Conservation (phyloP, 2,113 vertebrate species). For the Psephotus haematonotus region DNA sequence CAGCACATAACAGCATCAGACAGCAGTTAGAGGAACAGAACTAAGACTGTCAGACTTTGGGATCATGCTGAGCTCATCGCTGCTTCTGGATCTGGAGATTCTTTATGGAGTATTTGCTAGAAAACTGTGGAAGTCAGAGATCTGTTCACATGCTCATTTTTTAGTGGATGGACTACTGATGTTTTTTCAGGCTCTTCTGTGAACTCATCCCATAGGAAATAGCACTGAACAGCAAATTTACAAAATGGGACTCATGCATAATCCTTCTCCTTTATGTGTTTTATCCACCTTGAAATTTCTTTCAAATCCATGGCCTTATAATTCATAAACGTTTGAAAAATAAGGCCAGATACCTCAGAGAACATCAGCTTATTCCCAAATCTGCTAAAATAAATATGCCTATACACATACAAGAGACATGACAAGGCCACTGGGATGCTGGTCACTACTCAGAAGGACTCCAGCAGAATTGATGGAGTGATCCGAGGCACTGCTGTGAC, state of each 20-base stretch:
- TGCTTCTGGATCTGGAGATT: not conserved
- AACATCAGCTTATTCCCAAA: not conserved
- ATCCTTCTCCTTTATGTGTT: not conserved
- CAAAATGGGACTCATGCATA: not conserved
- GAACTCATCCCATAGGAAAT: not conserved
- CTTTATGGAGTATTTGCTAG: not conserved
- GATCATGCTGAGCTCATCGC: slow-evolving; percentile 8
- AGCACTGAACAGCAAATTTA: not conserved
- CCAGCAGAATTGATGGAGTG: not conserved
- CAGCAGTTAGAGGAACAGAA: not conserved
- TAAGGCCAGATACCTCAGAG: not conserved
- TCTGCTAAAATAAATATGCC: not conserved
- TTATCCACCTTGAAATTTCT: not conserved
- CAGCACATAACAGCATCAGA: slow-evolving; percentile 5
- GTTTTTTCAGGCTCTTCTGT: not conserved
- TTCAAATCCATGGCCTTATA: not conserved
- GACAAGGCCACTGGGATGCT: not conserved
- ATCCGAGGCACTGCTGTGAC: not conserved
- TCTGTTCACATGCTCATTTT: not conserved
- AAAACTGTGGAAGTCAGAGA: not conserved
- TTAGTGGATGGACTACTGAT: not conserved
- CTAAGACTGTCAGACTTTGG: not conserved
- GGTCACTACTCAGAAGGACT: not conserved
- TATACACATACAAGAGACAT: rapidly evolving
- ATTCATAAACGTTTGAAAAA: not conserved